Base-by-base conservation (phyloP, 64 coral and sea anemone genomes). In the Platygyra sinensis region DNA sequence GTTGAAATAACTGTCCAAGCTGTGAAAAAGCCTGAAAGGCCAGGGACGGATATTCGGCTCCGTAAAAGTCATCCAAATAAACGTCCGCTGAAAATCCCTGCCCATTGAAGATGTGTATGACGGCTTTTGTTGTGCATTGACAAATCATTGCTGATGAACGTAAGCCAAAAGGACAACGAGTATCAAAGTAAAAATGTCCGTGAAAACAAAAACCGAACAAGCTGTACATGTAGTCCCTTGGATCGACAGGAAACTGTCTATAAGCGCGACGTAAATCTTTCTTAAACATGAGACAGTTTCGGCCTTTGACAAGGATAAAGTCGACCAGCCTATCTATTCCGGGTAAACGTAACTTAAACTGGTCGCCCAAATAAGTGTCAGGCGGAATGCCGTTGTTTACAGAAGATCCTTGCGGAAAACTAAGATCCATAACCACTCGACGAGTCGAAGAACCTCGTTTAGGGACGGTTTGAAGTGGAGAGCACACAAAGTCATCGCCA, bases 91-190 rank as follows among this genome's bases (percentile, higher is more conserved):
- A 54, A 54, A 77, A 89, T 17, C 75, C 62, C 33, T 51, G 32
- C 2, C 39, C 20, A 0, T 16, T 38, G 20, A 79, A 89, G n/a
- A 89, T 89, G 15, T 54, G 29, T 0, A 79, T 24, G 0, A 79
- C 75, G 2, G 87, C 88, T 14, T 73, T 60, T 2, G 88, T 81
- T 14, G 89, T 73, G 5, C 65, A 38, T 49, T 90, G 89, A 55
- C 89, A 90, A 72, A 90, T 90, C 74, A 90, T 62, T 0, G 78
- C 78, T 1, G 62, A 79, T 17, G 89, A 90, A 11, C 67, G 63
- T 31, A 90, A 80, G 10, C 77, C 78, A 72, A 82, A 90, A 25
- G 78, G 89, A n/a, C 77, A 80, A 60, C 62, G 42, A 32, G 52
- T 82, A 27, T 90, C 78, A 24, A 90, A 90, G 54, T 82, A 90